Evolutionary conservation across 1,140 invertebrate genomes (phyloP).

Genomic region (Drosophila ercepeae): DNA sequence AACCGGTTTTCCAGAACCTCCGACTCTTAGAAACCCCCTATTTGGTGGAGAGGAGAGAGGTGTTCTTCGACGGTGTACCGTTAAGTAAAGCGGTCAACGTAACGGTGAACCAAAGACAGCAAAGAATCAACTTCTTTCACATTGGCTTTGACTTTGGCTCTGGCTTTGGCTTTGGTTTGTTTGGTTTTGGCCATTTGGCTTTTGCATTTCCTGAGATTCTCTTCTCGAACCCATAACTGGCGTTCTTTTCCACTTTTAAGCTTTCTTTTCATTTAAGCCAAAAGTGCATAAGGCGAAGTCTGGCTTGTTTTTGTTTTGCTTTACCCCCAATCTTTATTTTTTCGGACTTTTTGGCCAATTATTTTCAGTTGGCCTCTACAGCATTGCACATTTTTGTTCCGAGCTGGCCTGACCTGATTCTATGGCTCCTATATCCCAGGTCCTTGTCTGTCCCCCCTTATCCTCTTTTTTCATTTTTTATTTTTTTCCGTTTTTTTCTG

Average conservation of each 20-base stretch:
- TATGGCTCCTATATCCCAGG: conserved; percentile 33
- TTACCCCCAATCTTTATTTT: conserved; percentile 8
- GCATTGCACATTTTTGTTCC: conserved; percentile 60
- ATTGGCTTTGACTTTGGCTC: conserved; percentile 4
- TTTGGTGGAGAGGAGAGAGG: neutral
- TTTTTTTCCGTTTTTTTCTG: neutral
- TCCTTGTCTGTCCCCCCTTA: neutral
- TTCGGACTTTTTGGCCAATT: conserved; percentile 61
- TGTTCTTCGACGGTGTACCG: conserved; percentile 51
- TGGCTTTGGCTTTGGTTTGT: conserved; percentile 5
- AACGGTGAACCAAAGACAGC: conserved; percentile 60
- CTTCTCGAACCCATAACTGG: conserved; percentile 8
- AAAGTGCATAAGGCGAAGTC: conserved; percentile 54
- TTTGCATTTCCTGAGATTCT: conserved; percentile 25
- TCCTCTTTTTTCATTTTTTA: neutral
- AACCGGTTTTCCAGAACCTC: conserved; percentile 57
- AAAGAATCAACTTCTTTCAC: conserved; percentile 28
- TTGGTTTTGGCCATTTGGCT: conserved; percentile 7
- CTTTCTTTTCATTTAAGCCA: conserved; percentile 70
- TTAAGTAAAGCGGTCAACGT: conserved; percentile 77
- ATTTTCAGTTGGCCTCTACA: conserved; percentile 60
- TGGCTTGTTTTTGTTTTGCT: conserved; percentile 24
- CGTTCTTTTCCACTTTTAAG: conserved; percentile 21
- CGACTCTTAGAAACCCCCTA: neutral
- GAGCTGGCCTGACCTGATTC: conserved; percentile 66